phyloP scores from a whole-genome alignment of 2,888 invertebrate genomes.

The Phyto melanocephala region DNA sequence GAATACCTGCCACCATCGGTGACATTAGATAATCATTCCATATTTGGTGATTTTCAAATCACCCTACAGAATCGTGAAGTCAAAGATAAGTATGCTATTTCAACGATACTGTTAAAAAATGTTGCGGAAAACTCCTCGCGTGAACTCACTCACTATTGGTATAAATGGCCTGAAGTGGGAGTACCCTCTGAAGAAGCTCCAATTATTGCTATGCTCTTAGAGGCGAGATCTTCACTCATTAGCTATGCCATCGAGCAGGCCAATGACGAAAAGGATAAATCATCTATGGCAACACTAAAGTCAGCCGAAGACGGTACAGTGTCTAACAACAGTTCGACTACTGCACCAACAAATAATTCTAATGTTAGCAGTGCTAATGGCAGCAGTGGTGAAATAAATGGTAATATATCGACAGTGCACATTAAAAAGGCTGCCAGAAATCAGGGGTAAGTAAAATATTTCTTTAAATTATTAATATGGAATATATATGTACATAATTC shows the following conservation, averaged over 20 bases:
- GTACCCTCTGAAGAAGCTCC: conserved; percentile 91
- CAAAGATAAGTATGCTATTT: conserved; percentile 93
- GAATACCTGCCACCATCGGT: conserved; percentile 95
- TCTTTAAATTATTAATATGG: background rate
- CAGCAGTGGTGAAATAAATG: conserved; percentile 61
- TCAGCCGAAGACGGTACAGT: conserved; percentile 59
- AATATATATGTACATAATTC: background rate
- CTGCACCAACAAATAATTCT: conserved; percentile 20
- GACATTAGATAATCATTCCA: conserved; percentile 91
- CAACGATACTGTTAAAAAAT: conserved; percentile 90
- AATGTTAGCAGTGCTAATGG: conserved; percentile 51
- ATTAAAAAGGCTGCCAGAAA: conserved; percentile 68
- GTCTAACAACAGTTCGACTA: conserved; percentile 17
- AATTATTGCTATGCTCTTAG: conserved; percentile 91
- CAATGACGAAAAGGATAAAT: conserved; percentile 71
- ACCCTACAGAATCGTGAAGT: conserved; percentile 93
- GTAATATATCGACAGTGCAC: conserved; percentile 57
- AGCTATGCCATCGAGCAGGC: conserved; percentile 75
- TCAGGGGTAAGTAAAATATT: conserved; percentile 75
- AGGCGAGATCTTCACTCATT: conserved; percentile 83
- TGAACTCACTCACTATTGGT: conserved; percentile 95
- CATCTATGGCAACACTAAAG: conserved; percentile 62
- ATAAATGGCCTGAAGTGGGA: conserved; percentile 92
- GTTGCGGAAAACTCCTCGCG: conserved; percentile 89
- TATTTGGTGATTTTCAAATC: conserved; percentile 92